Evolutionary conservation across 2,113 vertebrate genomes (phyloP).

Genomic region (Coryphaenoides rupestris): DNA sequence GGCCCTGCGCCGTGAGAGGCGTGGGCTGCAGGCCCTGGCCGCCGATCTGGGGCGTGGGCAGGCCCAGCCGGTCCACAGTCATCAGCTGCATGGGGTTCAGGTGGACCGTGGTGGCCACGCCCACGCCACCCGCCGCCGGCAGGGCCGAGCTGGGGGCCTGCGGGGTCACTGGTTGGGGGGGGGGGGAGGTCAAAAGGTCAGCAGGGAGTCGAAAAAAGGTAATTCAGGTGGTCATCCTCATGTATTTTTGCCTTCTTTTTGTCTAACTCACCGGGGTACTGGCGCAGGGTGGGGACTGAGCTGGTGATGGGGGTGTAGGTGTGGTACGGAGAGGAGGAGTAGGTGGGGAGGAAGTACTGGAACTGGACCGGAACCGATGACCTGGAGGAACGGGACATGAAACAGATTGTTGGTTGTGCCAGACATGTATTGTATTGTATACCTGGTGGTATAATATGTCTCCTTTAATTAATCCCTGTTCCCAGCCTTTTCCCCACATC

Average conservation of each 20-base stretch:
- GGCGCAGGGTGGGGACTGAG: slow-evolving; percentile 92
- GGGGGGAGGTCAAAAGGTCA: too few relatives aligned
- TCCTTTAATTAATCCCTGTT: too few relatives aligned
- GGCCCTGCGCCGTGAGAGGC: slow-evolving; percentile 84
- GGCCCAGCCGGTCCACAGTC: slow-evolving; percentile 92
- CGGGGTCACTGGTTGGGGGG: slow-evolving; percentile 84
- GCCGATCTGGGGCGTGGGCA: slow-evolving; percentile 87
- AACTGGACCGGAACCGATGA: slow-evolving; percentile 93
- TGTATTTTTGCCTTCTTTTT: too few relatives aligned
- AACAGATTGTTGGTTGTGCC: too few relatives aligned
- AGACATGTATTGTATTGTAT: too few relatives aligned
- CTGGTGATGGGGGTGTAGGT: slow-evolving; percentile 96
- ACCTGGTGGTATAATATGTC: too few relatives aligned
- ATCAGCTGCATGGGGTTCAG: slow-evolving; percentile 97
- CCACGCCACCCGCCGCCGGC: slow-evolving; percentile 86
- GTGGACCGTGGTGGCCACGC: slow-evolving; percentile 93
- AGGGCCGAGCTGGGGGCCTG: slow-evolving; percentile 90
- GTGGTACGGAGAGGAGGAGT: slow-evolving; percentile 89
- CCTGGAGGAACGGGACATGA: slow-evolving; percentile 51
- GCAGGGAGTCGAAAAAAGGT: too few relatives aligned
- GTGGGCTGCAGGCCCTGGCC: slow-evolving; percentile 89
- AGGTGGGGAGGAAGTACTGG: slow-evolving; percentile 93
- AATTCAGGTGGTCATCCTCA: too few relatives aligned
- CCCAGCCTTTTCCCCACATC: too few relatives aligned
- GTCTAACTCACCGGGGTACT: slow-evolving; percentile 89